Percentiles rank a stretch among this genome's conserved stretches.
These are phyloP conservation scores for Cyrtodaria siliqua DNA, from an alignment of 2,888 invertebrate genomes.

Conservation along the genomic window DNA sequence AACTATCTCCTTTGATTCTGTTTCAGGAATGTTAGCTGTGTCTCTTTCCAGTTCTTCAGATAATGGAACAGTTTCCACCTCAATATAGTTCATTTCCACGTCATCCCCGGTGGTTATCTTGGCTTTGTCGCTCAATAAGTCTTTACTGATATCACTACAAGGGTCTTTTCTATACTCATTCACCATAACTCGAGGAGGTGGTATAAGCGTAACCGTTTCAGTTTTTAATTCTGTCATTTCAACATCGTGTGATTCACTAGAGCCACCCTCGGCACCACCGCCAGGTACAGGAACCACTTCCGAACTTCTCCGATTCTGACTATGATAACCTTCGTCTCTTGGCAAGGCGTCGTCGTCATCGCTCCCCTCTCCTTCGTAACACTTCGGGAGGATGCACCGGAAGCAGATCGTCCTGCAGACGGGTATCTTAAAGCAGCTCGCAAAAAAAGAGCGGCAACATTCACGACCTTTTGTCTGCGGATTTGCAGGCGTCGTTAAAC, in stretches of 20 bases:
- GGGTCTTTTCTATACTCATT: slow-evolving; percentile 57
- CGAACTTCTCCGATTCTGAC: slow-evolving; percentile 61
- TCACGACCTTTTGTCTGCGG: slow-evolving; percentile 57
- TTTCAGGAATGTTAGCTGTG: background rate
- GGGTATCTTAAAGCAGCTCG: slow-evolving; percentile 57
- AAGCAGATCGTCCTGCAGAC: slow-evolving; percentile 59
- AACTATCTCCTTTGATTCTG: background rate
- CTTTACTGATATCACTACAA: slow-evolving; percentile 4
- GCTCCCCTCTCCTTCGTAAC: slow-evolving; percentile 54
- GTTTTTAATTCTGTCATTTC: slow-evolving; percentile 62
- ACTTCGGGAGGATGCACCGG: slow-evolving; percentile 59
- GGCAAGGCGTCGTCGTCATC: slow-evolving; percentile 35
- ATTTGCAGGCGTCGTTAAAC: slow-evolving; percentile 42
- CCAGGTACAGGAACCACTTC: slow-evolving; percentile 13
- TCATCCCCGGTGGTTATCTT: background rate
- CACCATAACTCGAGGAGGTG: slow-evolving; percentile 37
- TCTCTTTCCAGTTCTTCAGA: slow-evolving; percentile 15
- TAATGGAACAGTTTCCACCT: slow-evolving; percentile 57
- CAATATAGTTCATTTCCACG: slow-evolving; percentile 59
- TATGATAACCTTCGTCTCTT: slow-evolving; percentile 61
- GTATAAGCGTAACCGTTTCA: slow-evolving; percentile 53
- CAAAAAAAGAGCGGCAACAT: slow-evolving; percentile 56
- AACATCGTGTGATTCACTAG: slow-evolving; percentile 25
- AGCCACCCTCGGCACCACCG: slow-evolving; percentile 29
- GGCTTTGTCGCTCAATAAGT: too few relatives aligned